Evolutionary conservation across 2,888 invertebrate species (phyloP), one percentile per base, ranked within the genome.

Genomic region (Choreutis nemorana): DNA sequence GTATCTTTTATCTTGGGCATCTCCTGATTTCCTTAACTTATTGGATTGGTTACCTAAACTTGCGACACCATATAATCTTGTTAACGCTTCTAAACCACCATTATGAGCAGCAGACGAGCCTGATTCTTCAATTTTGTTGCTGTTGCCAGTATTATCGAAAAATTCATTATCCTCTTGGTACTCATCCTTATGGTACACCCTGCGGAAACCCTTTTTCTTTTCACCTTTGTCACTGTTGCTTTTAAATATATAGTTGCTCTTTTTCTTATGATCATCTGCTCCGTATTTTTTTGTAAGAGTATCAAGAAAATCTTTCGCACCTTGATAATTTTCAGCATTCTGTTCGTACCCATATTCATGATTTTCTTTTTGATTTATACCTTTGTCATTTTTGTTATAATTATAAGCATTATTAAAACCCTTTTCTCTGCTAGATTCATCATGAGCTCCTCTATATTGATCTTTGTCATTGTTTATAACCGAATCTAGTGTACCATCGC

Each of bases 151-250:
- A 37, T 72, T 67, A 36, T 73, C 70, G 35, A 50, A 71, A 36
- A 70, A 73, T 32, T 75, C 67, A 20, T 72, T 65, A 30, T 73
- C 66, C 43, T 71, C 70, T 35, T 62, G 56, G 46, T 67, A 75
- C 40, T 77, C 73, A 32, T 75, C 70, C 37, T 72, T 75, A 36
- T 68, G 68, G 37, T 73, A 73, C 12, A 73, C 62, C 43, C 57
- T 58, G 32, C 54, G 60, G 36, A 68, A 72, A 10, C 73, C 72
- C 44, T 67, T 72, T 27, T 34, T 37, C 14, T 63, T 68, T 35
- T 70, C 59, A 16, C 67, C 62, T 35, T 62, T 65, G 35, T 70
- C 63, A 35, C 58, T 45, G 29, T 63, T 55, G 26, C 35, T 50
- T 30, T 55, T 56, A 1, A 58, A 26, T 8, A 46, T 26, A 16